These are phyloP conservation scores for Porites lutea DNA, from an alignment of 64 coral and sea anemone species.

Conservation along the genomic window DNA sequence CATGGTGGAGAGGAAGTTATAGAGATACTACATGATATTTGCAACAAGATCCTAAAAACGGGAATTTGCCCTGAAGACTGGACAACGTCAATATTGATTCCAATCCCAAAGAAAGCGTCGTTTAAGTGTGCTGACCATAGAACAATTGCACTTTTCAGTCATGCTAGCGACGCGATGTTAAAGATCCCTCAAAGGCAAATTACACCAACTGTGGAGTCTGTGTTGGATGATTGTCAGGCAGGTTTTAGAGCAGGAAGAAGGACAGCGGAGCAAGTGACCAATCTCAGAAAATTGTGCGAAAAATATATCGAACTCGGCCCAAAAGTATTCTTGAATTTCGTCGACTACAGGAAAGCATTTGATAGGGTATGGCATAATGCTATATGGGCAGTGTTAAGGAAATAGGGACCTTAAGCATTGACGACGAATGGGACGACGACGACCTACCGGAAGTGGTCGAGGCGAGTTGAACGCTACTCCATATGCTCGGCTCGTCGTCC, in stretches of 20 bases:
- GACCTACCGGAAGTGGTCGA: too few relatives aligned
- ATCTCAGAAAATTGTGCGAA: slow-evolving; percentile 13
- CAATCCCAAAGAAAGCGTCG: slow-evolving; percentile 20
- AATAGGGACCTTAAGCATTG: too few relatives aligned
- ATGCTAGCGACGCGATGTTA: slow-evolving; percentile 26
- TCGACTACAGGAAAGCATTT: slow-evolving; percentile 9
- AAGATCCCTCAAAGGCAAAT: neutral
- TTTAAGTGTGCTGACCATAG: slow-evolving; percentile 23
- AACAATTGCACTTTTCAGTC: slow-evolving; percentile 45
- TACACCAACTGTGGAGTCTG: too few relatives aligned
- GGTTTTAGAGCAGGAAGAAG: slow-evolving; percentile 43
- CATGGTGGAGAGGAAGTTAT: neutral
- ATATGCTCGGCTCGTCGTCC: too few relatives aligned
- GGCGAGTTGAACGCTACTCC: too few relatives aligned
- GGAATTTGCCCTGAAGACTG: slow-evolving; percentile 16
- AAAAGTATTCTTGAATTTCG: slow-evolving; percentile 24
- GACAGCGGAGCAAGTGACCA: slow-evolving; percentile 12
- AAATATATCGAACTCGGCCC: neutral
- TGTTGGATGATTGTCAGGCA: slow-evolving; percentile 21
- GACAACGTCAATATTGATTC: slow-evolving; percentile 28
- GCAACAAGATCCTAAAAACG: slow-evolving; percentile 16
- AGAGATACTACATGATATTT: slow-evolving; percentile 28
- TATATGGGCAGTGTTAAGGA: neutral
- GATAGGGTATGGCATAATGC: neutral
- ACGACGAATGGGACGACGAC: too few relatives aligned